Evolutionary conservation across 2,888 invertebrate genomes (phyloP).

Genomic region (Criorhina ranunculi): DNA sequence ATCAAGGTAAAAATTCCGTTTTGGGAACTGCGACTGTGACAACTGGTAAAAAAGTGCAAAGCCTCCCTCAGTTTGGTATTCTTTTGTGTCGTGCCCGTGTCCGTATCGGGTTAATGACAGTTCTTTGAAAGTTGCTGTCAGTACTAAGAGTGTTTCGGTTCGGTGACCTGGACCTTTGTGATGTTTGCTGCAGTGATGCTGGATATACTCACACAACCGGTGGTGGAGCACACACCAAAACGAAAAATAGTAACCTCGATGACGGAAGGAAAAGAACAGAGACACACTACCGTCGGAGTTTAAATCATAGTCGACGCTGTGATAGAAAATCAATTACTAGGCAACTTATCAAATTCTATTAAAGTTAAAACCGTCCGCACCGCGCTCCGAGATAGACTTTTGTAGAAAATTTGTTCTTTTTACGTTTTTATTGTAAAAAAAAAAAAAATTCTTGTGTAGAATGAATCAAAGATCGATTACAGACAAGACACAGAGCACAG

Average conservation of each 20-base stretch:
- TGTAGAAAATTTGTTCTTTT: background rate
- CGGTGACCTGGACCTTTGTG: constrained; percentile 63
- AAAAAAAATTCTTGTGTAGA: background rate
- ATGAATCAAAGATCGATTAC: constrained; percentile 25
- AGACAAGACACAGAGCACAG: constrained; percentile 14
- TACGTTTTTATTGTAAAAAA: background rate
- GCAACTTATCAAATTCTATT: constrained; percentile 26
- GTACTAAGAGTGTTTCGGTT: constrained; percentile 22
- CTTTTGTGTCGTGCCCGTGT: background rate
- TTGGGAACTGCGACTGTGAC: background rate
- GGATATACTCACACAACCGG: constrained; percentile 9
- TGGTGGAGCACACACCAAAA: background rate
- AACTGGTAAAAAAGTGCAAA: background rate
- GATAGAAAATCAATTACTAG: constrained; percentile 46
- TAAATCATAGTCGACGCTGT: constrained; percentile 22
- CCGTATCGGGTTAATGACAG: background rate
- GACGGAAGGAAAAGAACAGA: constrained; percentile 8
- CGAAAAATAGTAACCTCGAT: background rate
- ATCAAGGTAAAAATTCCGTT: constrained; percentile 18
- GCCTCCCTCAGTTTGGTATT: background rate
- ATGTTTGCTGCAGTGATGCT: constrained; percentile 18
- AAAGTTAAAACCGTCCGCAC: constrained; percentile 19
- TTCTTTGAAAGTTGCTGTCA: constrained; percentile 19
- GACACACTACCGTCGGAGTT: constrained; percentile 20
- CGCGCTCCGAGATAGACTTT: background rate